Conservation (phyloP, 2,888 invertebrate species). For the Chelonus formosanus region DNA sequence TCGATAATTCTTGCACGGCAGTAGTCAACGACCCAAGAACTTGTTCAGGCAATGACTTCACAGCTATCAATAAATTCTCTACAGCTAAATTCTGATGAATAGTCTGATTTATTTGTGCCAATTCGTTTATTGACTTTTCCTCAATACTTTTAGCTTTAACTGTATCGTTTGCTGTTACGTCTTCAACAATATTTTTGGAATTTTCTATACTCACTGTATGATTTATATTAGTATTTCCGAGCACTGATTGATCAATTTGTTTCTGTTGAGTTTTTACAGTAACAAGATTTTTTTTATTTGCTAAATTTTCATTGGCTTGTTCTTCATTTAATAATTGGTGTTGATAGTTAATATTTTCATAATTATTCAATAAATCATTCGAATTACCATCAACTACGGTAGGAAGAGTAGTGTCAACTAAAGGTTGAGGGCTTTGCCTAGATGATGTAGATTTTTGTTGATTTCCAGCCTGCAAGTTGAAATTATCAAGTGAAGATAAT, state of each 20-base stretch:
- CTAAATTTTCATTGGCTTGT: background rate
- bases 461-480: constrained; percentile 60
- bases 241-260: constrained; percentile 4
- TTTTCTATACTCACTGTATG: no score
- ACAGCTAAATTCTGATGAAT: constrained; percentile 41
- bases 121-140: background rate
- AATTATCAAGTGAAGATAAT: constrained; percentile 56
- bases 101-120: background rate
- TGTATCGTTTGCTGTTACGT: no score
- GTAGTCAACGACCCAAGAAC: constrained; percentile 53
- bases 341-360: constrained; percentile 28
- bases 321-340: background rate
- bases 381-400: constrained; percentile 48
- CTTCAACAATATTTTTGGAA: no score
- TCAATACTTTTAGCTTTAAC: background rate
- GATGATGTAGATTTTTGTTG: constrained; percentile 54
- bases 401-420: constrained; percentile 45
- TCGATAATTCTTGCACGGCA: constrained; percentile 53
- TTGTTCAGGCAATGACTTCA: constrained; percentile 58
- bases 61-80: constrained; percentile 53
- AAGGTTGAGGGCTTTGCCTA: constrained; percentile 52
- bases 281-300: background rate
- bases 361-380: constrained; percentile 50
- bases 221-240: background rate
- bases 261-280: background rate